Evolutionary conservation across 2,113 vertebrate genomes (phyloP).

Genomic region (Dasyornis broadbenti): DNA sequence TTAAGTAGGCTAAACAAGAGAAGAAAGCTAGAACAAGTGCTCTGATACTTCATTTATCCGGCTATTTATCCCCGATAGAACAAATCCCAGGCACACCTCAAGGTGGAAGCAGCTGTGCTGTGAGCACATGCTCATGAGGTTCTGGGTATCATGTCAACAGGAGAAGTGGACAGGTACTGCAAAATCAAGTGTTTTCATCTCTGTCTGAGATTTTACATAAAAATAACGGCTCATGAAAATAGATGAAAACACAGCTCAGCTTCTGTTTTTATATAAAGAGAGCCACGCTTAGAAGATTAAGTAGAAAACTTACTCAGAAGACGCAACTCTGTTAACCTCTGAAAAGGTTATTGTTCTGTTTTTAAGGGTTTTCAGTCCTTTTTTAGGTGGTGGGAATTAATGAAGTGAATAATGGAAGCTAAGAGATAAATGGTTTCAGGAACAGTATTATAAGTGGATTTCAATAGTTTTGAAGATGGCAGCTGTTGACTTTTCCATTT

Average conservation of each 20-base stretch:
- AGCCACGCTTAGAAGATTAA: rapidly evolving
- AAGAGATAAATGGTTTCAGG: not conserved
- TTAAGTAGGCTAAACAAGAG: not conserved
- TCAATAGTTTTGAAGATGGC: not conserved
- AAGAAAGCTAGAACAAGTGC: not conserved
- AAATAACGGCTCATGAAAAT: not conserved
- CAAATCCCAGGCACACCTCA: not conserved
- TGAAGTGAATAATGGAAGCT: not conserved
- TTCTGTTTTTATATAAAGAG: not conserved
- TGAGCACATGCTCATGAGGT: not conserved
- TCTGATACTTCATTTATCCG: not conserved
- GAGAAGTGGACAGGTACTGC: not conserved
- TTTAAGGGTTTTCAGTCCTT: not conserved
- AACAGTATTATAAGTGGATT: not conserved
- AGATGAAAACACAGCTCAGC: not conserved
- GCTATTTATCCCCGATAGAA: not conserved
- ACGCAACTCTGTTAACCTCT: no score
- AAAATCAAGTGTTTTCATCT: not conserved
- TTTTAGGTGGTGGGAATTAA: not conserved
- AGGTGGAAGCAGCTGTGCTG: not conserved
- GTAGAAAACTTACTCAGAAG: not conserved
- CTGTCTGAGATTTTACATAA: not conserved
- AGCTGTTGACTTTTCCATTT: not conserved
- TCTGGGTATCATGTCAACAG: not conserved
- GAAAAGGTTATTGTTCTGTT: not conserved